Evolutionary conservation across 2,888 invertebrate species (phyloP), one percentile per base, ranked within the genome.

Genomic region (Octonoba sinensis): DNA sequence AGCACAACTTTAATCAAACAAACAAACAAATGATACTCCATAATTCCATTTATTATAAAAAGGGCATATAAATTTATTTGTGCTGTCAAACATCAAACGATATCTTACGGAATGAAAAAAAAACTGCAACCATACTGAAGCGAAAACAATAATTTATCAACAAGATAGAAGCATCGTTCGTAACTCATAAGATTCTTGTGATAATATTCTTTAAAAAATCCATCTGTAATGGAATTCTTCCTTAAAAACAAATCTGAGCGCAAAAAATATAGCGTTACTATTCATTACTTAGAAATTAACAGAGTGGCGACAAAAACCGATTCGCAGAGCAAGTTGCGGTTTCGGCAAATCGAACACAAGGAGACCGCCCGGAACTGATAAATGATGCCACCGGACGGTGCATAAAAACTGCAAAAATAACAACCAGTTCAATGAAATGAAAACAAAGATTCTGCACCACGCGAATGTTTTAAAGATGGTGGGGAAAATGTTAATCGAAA

Each of bases 211-310:
- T 36, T 36, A 36, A 36, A 56, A 70, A 70, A 57, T 70, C 44
- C 20, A 70, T 57, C 36, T 36, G 36, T 8, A 36, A 36, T 11
- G 36, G 36, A 36, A 36, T 36, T 36, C 11, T 36, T 36, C 36
- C 36, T 36, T 11, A 36, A 36, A 36, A 36, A 36, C 36, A 36
- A 36, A 36, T 18, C 46, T 18, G 15, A n/a, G 46, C n/a, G 62
- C 47, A 20, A 76, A 67, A 71, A n/a, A 12, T 66, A 49, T 73
- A 54, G 79, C 54, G 69, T 81, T 69, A 67, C 73, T 74, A 81
- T 73, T 81, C 73, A 81, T 74, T 73, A 81, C 67, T 36, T 62
- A 13, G 66, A 81, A 81, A 81, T 81, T 81, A 81, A 73, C 79
- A 73, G 62, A 47, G 66, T 24, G 46, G 62, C 24, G 18, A 46